Evolutionary conservation across 2,113 vertebrate genomes (phyloP), one percentile per base, ranked within the genome.

Genomic region (Sceloporus undulatus): DNA sequence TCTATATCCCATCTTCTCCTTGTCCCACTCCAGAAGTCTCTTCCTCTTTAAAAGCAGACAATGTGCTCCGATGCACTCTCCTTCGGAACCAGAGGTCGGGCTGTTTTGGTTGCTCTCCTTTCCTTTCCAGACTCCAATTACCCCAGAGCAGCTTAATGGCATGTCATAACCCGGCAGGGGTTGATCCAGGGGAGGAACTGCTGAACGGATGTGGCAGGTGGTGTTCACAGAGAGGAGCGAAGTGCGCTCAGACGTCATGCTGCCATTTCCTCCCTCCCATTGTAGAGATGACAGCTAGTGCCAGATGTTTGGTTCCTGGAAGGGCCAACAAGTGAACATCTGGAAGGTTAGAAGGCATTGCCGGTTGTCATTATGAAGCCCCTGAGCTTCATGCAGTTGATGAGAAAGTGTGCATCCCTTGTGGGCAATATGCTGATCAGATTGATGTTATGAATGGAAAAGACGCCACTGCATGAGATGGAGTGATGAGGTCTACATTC

Each of bases 211-310:
- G 21, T 16, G 9, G 74, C 23, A 38, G 52, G 29, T 5, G 27
- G 48, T 48, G 48, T 34, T 7, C 48, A 23, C 27, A 3, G 3
- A 5, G 82, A 74, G 0, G 71, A 87, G 27, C 54, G 34, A 2
- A 1, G 27, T 18, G 48, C 14, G 29, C 34, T 38, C 48, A 14
- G 56, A 6, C 34, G 1, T 0, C 48, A 9, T 71, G 5, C 66
- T 48, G 4, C 0, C 5, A 27, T 21, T 13, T 4, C 68, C n/a
- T 23, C 42, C n/a, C 2, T 0, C 70, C 77, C 79, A 27, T 23
- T 27, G 0, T 0, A 19, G 88, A 74, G 29, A 11, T 0, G 0
- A 56, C 52, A 80, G n/a, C 66, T 0, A 18, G 29, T 0, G 0
- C 71, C 88, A 91, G 88, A 90, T 90, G 91, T 83, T 85, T 87